Conservation (phyloP, 2,797 vertebrate genomes). For the Thunnus albacares region DNA sequence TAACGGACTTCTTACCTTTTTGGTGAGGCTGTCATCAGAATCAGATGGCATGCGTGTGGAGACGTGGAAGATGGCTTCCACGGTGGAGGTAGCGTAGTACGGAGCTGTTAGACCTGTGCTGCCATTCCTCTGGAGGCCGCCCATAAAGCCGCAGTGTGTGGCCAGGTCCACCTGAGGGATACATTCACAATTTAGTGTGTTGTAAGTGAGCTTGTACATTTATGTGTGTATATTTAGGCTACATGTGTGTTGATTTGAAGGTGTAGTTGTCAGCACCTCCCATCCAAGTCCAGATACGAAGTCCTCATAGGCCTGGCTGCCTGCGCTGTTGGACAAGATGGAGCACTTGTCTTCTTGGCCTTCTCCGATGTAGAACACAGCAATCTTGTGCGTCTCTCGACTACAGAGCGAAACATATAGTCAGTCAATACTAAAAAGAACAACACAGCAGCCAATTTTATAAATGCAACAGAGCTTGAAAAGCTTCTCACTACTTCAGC, state of each 20-base stretch:
- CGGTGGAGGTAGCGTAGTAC: constrained; percentile 96
- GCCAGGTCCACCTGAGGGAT: constrained; percentile 92
- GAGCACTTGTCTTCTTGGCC: constrained; percentile 99
- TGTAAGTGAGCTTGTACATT: background rate
- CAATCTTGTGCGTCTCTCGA: constrained; percentile 98
- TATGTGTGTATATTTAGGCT: background rate
- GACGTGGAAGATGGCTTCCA: constrained; percentile 99
- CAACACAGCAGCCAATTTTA: background rate
- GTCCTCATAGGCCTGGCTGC: constrained; percentile 96
- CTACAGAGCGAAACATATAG: constrained; percentile 76
- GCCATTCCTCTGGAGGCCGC: constrained; percentile 97
- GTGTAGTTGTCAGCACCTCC: constrained; percentile 88
- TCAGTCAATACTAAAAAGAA: constrained; percentile 16
- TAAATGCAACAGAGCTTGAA: constrained; percentile 26
- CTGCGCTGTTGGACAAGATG: constrained; percentile 94
- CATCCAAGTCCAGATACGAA: constrained; percentile 98
- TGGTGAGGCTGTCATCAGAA: constrained; percentile 95
- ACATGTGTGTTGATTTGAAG: constrained; percentile 25
- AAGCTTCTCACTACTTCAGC: constrained; percentile 15
- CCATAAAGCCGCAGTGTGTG: constrained; percentile 99
- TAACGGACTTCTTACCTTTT: constrained; percentile 89
- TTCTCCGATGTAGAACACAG: constrained; percentile 97
- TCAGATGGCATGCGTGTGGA: constrained; percentile 97
- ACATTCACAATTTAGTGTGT: constrained; percentile 18
- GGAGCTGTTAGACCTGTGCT: constrained; percentile 97